Percentiles rank a stretch among this genome's conserved stretches.
Conservation (phyloP, 2,888 invertebrate species). For the Chymomyza procnemis region DNA sequence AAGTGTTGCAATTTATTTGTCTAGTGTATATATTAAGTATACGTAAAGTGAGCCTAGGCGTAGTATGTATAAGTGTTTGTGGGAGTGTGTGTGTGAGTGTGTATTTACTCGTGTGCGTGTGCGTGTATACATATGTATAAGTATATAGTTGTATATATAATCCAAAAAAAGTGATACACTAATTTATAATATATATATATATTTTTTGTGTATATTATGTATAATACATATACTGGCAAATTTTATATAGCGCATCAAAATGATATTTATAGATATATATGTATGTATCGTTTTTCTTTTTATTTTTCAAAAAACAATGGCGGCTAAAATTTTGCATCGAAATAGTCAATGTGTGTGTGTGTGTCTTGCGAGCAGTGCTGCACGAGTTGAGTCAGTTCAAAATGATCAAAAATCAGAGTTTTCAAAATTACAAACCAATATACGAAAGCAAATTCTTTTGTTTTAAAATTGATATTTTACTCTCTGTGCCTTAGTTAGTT, state of each 20-base stretch:
- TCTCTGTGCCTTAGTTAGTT: too few species aligned
- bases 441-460: too few species aligned
- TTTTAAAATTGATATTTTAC: too few species aligned
- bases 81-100: slow-evolving; percentile 31
- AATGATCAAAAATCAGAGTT: background rate
- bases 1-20: slow-evolving; percentile 4
- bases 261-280: slow-evolving; percentile 36
- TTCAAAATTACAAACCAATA: background rate
- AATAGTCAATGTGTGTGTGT: slow-evolving; percentile 26
- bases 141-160: slow-evolving; percentile 27
- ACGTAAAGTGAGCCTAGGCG: background rate
- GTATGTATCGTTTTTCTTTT: slow-evolving; percentile 8
- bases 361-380: background rate
- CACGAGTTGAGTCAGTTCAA: background rate
- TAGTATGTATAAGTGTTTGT: slow-evolving; percentile 27
- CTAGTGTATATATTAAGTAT: background rate
- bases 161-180: slow-evolving; percentile 5
- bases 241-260: slow-evolving; percentile 43
- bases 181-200: slow-evolving; percentile 19
- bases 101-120: slow-evolving; percentile 27
- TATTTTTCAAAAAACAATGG: slow-evolving; percentile 3
- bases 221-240: slow-evolving; percentile 35
- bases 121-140: slow-evolving; percentile 21
- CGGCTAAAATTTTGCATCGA: background rate
- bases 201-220: slow-evolving; percentile 32